Base-by-base conservation (phyloP, 2,797 vertebrate species). In the Hipposideros larvatus region DNA sequence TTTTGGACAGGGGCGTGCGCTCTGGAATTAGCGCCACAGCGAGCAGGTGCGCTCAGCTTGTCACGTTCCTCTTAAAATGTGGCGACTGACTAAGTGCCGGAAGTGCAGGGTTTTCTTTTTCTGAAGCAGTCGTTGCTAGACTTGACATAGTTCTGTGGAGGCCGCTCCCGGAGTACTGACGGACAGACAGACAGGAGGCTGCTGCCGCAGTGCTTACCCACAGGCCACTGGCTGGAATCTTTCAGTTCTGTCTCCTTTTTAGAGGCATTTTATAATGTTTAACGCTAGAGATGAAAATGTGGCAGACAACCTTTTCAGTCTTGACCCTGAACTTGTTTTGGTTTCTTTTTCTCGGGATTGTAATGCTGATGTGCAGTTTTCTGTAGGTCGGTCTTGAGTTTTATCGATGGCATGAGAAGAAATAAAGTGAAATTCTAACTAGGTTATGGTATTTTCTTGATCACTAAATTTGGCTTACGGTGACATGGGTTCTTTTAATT, bases 321-420 rank as follows among this genome's bases (percentile, higher is more conserved):
- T 51, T 90, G 75, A 80, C 31, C 86, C 26, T 80, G 70, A 79
- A 11, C 75, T 59, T 74, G 65, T 90, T 94, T 95, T 84, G 55
- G 37, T 94, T 97, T 97, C 89, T 82, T 91, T 96, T 96, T 95
- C 43, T 94, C 66, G 8, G n/a, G 57, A 77, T 26, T 82, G 68
- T 87, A 70, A 46, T 68, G 93, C 91, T 94, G 79, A 91, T 87
- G 63, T 83, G 63, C 94, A 41, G 22, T 77, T 86, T 96, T 84
- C 74, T 83, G 22, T 43, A 37, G 19, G 13, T 85, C 5, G 26
- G 22, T 90, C 87, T 43, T 46, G 28, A 93, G n/a, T 70, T 82
- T 75, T 57, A 66, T 31, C 73, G 15, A 68, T 92, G 43, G 70
- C 16, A 59, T 77, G 10, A 34, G 28, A 77, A 86, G 53, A 63